Base-by-base conservation (phyloP, 37 sponge, comb jelly and placozoan species). In the Chondrilla cf. caribensis region DNA sequence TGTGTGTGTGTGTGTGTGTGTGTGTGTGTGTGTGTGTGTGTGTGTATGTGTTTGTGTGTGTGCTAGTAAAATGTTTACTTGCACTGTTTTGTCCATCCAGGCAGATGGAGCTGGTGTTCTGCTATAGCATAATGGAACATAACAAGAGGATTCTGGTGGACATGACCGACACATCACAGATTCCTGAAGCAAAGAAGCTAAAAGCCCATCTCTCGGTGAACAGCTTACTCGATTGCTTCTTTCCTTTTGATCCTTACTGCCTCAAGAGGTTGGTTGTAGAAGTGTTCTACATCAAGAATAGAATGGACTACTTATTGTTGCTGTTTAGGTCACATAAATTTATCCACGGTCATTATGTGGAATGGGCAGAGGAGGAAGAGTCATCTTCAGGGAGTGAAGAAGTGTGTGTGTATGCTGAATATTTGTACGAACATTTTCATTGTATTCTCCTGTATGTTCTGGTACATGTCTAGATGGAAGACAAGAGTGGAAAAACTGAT, bases 111-210 rank as follows among this genome's bases (percentile, higher is more conserved):
- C 28, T 95, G 17, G 91, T 85, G 51, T 95, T 90, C 79, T 95
- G 96, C 86, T 92, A 95, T 86, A 90, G 93, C 17, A 87, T 95
- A 8, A 40, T 95, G 59, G 96, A 92, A 64, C 88, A 86, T 44
- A 95, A 95, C 87, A 89, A 88, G 51, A 85, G 96, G 14, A 42
- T 92, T 15, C 17, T 83, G 21, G 38, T 92, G 28, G 77, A 86
- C 24, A 21, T 80, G 14, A 26, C 84, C 0, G 24, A 58, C 41
- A 60, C 47, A 67, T 24, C 57, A 21, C 65, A 58, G 38, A 17
- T 82, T 55, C 83, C 39, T 2, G 37, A 40, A 58, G 38, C 60
- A 2, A 37, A 35, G 41, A 72, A 55, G 8, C 60, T 70, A 57
- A 36, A 39, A 40, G 22, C 76, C 76, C 76, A 73, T 40, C 43